These are phyloP conservation scores for Neoaliturus tenellus DNA, from an alignment of 2,888 invertebrate species.

Conservation along the genomic window DNA sequence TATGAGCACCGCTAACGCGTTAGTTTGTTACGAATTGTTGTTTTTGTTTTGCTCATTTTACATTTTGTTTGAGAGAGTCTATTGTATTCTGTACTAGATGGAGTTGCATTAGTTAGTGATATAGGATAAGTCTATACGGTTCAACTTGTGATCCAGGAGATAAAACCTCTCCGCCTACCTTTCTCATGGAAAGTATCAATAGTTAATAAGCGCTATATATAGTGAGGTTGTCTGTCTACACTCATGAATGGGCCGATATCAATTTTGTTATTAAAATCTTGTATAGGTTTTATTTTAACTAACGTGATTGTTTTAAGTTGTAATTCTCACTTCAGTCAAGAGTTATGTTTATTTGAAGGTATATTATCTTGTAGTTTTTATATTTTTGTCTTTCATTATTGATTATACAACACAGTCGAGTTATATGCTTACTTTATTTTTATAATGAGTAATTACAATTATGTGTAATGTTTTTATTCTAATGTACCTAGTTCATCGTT, in stretches of 20 bases:
- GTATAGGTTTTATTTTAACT: background rate
- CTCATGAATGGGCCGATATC: constrained; percentile 40
- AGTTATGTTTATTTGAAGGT: constrained; percentile 8
- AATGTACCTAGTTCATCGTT: background rate
- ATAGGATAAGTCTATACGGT: constrained; percentile 64
- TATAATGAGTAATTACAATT: background rate
- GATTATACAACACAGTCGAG: background rate
- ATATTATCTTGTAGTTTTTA: background rate
- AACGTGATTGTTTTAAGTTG: constrained; percentile 1
- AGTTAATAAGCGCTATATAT: constrained; percentile 57
- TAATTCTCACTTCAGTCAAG: background rate
- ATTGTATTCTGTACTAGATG: constrained; percentile 55
- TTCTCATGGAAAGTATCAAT: constrained; percentile 66
- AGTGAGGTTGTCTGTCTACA: constrained; percentile 56
- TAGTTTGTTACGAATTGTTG: constrained; percentile 54
- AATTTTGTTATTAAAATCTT: background rate
- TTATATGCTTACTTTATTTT: constrained; percentile 2
- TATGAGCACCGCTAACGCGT: constrained; percentile 49
- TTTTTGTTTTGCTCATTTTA: constrained; percentile 56
- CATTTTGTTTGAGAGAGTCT: constrained; percentile 54
- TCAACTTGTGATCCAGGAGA: constrained; percentile 61
- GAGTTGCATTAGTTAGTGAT: constrained; percentile 56
- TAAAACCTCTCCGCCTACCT: constrained; percentile 66
- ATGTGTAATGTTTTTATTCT: background rate
- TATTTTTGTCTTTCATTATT: background rate